Evolutionary conservation across 2,113 vertebrate genomes (phyloP).

Genomic region (Oophaga pumilio): DNA sequence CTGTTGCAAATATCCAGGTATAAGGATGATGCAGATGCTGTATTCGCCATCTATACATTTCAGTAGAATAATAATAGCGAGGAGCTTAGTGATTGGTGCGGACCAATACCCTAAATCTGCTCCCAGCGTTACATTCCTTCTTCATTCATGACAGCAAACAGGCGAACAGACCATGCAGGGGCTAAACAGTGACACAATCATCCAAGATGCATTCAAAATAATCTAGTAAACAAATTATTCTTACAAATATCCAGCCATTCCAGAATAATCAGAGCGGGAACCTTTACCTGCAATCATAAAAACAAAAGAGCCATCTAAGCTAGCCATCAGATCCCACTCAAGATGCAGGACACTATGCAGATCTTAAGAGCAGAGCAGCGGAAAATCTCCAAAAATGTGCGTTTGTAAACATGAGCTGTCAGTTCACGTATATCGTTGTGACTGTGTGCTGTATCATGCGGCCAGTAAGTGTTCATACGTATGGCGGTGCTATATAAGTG

Average conservation of each 20-base stretch:
- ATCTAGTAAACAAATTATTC: not conserved
- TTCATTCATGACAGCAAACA: not conserved
- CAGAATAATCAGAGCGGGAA: not conserved
- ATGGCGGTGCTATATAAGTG: not conserved
- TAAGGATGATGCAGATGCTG: not conserved
- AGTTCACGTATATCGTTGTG: not conserved
- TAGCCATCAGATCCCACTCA: not conserved
- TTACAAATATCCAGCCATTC: not conserved
- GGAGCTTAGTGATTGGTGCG: slow-evolving; percentile 13
- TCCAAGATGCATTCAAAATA: not conserved
- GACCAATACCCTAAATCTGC: slow-evolving; percentile 8
- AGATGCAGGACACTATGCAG: slow-evolving; percentile 23
- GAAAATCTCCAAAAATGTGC: slow-evolving; percentile 5
- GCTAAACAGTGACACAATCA: not conserved
- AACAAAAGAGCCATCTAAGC: not conserved
- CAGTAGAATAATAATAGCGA: not conserved
- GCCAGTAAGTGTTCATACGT: slow-evolving; percentile 9
- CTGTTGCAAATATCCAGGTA: slow-evolving; percentile 20
- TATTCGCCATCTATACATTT: not conserved
- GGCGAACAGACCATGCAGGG: not conserved
- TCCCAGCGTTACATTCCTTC: not conserved
- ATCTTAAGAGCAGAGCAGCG: not conserved
- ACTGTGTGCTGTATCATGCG: not conserved
- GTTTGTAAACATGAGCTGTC: not conserved
- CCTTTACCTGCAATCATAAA: not conserved